Base-by-base conservation (phyloP, 2,888 invertebrate genomes). In the Oscheius sp. region DNA sequence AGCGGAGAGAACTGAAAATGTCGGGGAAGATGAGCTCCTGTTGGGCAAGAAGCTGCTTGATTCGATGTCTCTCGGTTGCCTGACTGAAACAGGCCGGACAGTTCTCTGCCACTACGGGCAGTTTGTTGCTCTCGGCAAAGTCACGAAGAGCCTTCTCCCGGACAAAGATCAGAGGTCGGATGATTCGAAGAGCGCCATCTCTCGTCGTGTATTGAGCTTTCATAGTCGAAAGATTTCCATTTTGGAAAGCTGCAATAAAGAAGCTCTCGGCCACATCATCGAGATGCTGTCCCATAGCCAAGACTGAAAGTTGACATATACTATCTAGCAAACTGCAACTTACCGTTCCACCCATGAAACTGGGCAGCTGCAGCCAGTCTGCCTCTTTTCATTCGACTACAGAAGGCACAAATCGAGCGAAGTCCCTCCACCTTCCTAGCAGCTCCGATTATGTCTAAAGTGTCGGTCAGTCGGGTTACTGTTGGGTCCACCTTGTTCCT, bases 161-260 rank as follows among this genome's bases (percentile, higher is more conserved):
- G 11, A 95, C 94, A 91, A 94, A 94, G 11, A 95, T 93, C 88
- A 95, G 93, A 29, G 96, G 95, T 66, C 95, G 92, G 77, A 95
- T 93, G 35, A 96, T 93, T 77, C 95, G 92, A 68, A 96, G 90
- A 87, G 94, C 93, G 80, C 93, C 93, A 76, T 94, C 94, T 83
- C 94, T 92, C 77, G 94, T 93, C 76, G 92, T 92, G 87, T 95
- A 95, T 88, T 94, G 93, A 10, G 92, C 92, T 88, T 94, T 94
- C 92, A 95, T 92, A 0, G 94, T 93, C 81, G 92, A 91, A 74
- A 95, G 90, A 75, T 92, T 91, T n/a, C 94, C 95, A 84, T 93
- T 94, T 88, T 94, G 93, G 88, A 95, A 93, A 11, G 93, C 92
- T 1, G 94, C 93, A 87, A 94, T 93, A 76, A 95, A 90, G 90